Percentiles rank a stretch among this genome's conserved stretches.
These are phyloP conservation scores for Teleiodes luculella DNA, from an alignment of 2,888 invertebrate species.

Conservation along the genomic window DNA sequence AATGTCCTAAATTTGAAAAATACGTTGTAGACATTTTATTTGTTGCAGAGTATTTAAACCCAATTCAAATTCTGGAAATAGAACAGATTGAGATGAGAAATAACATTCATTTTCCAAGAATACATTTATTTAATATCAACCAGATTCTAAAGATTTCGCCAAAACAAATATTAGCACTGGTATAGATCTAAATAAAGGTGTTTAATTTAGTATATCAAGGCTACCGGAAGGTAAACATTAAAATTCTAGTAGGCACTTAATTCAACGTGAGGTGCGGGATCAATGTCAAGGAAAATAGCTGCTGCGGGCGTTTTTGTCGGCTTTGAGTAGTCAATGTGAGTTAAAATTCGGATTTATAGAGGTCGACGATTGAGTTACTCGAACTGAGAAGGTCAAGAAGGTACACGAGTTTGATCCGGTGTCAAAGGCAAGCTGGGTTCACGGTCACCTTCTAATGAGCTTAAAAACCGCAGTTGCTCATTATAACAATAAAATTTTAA, in stretches of 20 bases:
- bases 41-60: too few species aligned
- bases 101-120: not conserved
- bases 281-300: constrained; percentile 1
- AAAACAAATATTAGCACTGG: constrained; percentile 6
- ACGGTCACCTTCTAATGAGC: constrained; percentile 5
- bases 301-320: not conserved
- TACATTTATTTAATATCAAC: not conserved
- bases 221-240: constrained; percentile 12
- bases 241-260: not conserved
- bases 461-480: not conserved
- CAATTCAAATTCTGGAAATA: not conserved
- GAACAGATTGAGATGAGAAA: too few species aligned
- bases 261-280: not conserved
- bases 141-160: not conserved
- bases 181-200: constrained; percentile 7
- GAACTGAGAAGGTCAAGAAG: constrained; percentile 6
- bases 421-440: constrained; percentile 5
- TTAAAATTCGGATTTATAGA: constrained; percentile 1
- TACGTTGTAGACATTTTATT: not conserved
- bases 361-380: constrained; percentile 1
- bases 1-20: not conserved
- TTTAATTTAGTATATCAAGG: constrained; percentile 8
- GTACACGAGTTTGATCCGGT: not conserved
- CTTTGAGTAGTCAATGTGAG: not conserved
- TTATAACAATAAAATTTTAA: not conserved